Percentiles rank a stretch among this genome's conserved stretches.
Evolutionary conservation across 2,888 invertebrate species (phyloP).

Genomic region (Aleiodes testaceus): DNA sequence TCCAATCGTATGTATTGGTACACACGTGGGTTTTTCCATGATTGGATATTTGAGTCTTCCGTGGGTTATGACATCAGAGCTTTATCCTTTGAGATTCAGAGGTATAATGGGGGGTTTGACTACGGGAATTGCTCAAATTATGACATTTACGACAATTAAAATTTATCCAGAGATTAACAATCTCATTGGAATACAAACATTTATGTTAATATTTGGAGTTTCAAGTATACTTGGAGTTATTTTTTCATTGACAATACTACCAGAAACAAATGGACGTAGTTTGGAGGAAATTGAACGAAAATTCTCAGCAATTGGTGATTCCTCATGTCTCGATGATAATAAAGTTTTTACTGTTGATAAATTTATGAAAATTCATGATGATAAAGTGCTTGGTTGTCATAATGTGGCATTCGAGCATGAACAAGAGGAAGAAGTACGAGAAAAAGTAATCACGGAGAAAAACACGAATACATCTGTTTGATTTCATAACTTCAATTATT

Average conservation of each 20-base stretch:
- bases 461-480: slow-evolving; percentile 25
- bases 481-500: slow-evolving; percentile 40
- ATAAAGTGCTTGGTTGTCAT: slow-evolving; percentile 46
- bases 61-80: slow-evolving; percentile 84
- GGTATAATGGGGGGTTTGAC: slow-evolving; percentile 82
- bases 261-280: slow-evolving; percentile 82
- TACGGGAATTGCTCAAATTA: slow-evolving; percentile 80
- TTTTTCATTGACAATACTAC: slow-evolving; percentile 78
- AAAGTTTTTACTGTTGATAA: neutral
- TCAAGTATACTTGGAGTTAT: slow-evolving; percentile 78
- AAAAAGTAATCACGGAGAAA: slow-evolving; percentile 40
- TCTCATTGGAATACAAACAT: slow-evolving; percentile 77
- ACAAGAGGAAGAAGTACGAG: slow-evolving; percentile 50
- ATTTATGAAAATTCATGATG: neutral
- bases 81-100: slow-evolving; percentile 81
- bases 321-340: neutral
- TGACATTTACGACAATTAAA: slow-evolving; percentile 83
- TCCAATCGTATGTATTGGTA: slow-evolving; percentile 78
- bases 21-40: slow-evolving; percentile 84
- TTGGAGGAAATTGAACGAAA: slow-evolving; percentile 80
- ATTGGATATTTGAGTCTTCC: slow-evolving; percentile 83
- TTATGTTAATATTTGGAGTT: slow-evolving; percentile 78
- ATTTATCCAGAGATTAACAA: slow-evolving; percentile 79
- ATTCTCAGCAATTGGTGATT: slow-evolving; percentile 70
- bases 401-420: slow-evolving; percentile 65